Base-by-base conservation (phyloP, 2,113 vertebrate genomes). In the Halcyon senegalensis region DNA sequence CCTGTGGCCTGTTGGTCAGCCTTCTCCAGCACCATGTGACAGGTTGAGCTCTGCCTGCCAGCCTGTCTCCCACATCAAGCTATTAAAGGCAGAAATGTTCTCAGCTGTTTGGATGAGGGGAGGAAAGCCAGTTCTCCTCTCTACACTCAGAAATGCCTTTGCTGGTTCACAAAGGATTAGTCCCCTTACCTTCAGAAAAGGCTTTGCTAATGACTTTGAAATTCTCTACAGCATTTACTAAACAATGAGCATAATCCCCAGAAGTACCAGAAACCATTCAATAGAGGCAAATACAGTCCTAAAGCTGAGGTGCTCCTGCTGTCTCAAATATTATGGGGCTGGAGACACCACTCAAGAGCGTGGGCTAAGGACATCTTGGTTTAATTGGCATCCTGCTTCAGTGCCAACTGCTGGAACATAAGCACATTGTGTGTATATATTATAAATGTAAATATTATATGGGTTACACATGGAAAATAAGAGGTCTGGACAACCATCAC, bases 1-100 rank as follows among this genome's bases (percentile, higher is more conserved):
- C 60, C 90, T 93, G 64, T 78, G 83, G 41, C 55, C 60, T 63
- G 33, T 43, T 70, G 84, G 74, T 93, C 85, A 68, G 64, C 68
- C 28, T 58, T 64, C 41, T 63, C 60, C 37, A 56, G 82, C 2
- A 0, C 43, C 70, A 31, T 0, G 0, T 60, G 58, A 30, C 50
- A 46, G 77, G 53, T 27, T 35, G 73, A 69, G 62, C 70, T 73
- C 74, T 85, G 46, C 51, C 74, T 95, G 50, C 19, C 68, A 44
- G 58, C 64, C 88, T 1, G 2, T 51, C 64, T 76, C 88, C 83
- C 41, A 67, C 44, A 67, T 17, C 7, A 3, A 66, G 60, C 43
- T 5, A 1, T 10, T 17, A 39, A 67, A 75, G 55, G 46, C 46
- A 91, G 80, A 78, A 48, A 28, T 39, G 16, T 35, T 44, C 66